Conservation (phyloP, 2,113 vertebrate genomes). For the Mungos mungo region DNA sequence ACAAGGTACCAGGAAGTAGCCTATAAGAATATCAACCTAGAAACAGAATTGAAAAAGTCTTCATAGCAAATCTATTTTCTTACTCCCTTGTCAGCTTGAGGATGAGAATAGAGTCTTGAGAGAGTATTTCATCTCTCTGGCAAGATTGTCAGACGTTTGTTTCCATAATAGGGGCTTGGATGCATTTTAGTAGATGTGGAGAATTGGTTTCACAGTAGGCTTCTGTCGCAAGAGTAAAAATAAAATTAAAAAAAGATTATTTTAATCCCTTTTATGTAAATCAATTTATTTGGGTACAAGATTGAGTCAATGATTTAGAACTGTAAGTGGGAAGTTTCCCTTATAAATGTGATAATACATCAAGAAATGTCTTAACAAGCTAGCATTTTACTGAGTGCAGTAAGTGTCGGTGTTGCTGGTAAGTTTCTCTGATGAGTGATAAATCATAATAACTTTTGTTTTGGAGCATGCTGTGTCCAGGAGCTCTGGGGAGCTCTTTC, state of each 20-base stretch:
- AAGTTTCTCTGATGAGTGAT: not conserved
- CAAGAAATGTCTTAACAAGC: not conserved
- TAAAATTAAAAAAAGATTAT: not conserved
- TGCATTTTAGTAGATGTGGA: not conserved
- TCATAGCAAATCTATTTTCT: not conserved
- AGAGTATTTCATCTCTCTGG: not conserved
- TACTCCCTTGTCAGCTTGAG: not conserved
- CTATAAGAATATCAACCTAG: not conserved
- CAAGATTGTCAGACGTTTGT: not conserved
- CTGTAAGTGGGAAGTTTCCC: not conserved
- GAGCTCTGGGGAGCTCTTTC: not conserved
- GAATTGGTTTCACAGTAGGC: not conserved
- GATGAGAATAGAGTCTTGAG: not conserved
- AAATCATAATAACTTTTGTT: not conserved
- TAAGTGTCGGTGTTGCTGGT: not conserved
- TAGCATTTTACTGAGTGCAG: not conserved
- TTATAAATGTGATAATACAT: not conserved
- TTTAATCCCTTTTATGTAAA: not conserved
- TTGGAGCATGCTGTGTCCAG: not conserved
- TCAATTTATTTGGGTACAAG: not conserved
- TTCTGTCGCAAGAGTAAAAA: not conserved
- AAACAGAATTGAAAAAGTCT: not conserved
- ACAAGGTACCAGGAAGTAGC: not conserved
- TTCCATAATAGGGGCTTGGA: not conserved
- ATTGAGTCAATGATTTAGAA: not conserved